Percentiles rank a stretch among this genome's conserved stretches.
Evolutionary conservation across 2,797 vertebrate genomes (phyloP).

Genomic region (Xiphorhynchus erythropygius): DNA sequence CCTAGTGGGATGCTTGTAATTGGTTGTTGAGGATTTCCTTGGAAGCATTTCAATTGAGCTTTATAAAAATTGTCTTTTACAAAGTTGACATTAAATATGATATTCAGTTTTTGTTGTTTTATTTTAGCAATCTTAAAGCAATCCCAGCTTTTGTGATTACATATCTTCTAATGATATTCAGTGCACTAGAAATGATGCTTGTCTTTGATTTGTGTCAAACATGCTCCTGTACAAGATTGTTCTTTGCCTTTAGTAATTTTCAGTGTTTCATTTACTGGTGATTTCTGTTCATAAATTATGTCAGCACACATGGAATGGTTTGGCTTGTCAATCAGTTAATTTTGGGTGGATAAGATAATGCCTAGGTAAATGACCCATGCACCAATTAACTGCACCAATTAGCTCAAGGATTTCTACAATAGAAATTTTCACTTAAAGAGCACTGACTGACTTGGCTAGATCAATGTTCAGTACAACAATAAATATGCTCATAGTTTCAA

Average conservation of each 20-base stretch:
- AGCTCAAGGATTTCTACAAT: background rate
- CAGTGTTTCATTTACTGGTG: background rate
- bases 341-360: background rate
- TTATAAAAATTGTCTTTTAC: background rate
- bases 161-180: background rate
- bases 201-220: background rate
- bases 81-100: background rate
- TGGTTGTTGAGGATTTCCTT: background rate
- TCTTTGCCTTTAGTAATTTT: background rate
- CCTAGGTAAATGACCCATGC: background rate
- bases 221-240: background rate
- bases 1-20: background rate
- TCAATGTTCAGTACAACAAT: background rate
- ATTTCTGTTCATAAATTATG: background rate
- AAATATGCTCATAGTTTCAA: background rate
- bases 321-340: background rate
- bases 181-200: background rate
- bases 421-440: background rate
- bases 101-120: background rate
- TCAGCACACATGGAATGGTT: background rate
- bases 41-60: background rate
- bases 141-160: background rate
- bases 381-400: background rate
- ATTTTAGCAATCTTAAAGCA: background rate
- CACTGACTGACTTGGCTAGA: background rate